Base-by-base conservation (phyloP, 2,797 vertebrate genomes). In the Protonibea diacanthus region DNA sequence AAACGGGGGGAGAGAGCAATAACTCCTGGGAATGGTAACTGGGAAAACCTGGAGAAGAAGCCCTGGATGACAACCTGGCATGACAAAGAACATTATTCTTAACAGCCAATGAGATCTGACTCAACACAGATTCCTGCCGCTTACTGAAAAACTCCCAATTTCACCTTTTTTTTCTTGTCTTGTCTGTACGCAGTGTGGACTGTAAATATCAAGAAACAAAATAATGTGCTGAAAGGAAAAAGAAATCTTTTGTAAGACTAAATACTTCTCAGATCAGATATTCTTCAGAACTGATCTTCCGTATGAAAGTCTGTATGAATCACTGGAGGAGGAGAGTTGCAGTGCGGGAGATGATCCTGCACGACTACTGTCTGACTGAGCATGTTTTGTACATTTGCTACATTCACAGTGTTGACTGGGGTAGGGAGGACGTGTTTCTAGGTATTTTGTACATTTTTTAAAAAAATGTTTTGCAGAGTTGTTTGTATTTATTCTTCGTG, bases 1-100 rank as follows among this genome's bases (percentile, higher is more conserved):
- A 96, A 93, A 53, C 96, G 96, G 83, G 96, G 97, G n/a, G n/a
- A n/a, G n/a, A 94, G 96, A 67, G 92, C 88, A n/a, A 88, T 93
- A 80, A 94, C 92, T 83, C 91, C 95, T 15, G 92, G 91, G 38
- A 96, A 95, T 61, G 83, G 78, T 20, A 93, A 92, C 51, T 86
- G 86, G 74, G 95, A 95, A 78, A 92, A 92, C 78, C 80, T 89
- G 58, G 96, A 96, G 85, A 97, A n/a, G n/a, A 99, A 98, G 89
- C 95, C 97, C 75, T 99, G 97, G 97, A 94, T 97, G 94, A 97
- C 97, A 51, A 97, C 95, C 76, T 99, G 98, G n/a, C n/a, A n/a
- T 7, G 84, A 90, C 71, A 82, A 91, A 15, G 68, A 89, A 93
- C 91, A 96, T 89, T 98, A 97, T 87, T 98, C 97, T 48, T 99